Conservation (phyloP, 1,140 invertebrate species). For the Mizuhopecten yessoensis region DNA sequence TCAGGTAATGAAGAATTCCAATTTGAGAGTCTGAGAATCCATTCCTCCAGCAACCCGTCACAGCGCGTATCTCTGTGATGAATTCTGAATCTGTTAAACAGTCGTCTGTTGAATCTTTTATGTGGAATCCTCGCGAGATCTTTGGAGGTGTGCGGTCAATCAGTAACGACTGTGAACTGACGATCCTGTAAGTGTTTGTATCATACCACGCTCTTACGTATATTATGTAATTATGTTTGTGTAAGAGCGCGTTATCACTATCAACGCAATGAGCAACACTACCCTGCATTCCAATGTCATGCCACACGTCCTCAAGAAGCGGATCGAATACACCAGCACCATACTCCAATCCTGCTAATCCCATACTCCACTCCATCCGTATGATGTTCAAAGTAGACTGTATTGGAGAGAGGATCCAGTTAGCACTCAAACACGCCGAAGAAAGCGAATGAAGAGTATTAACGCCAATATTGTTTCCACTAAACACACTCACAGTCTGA, state of each 20-base stretch:
- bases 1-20: background rate
- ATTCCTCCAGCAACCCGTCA: constrained; percentile 38
- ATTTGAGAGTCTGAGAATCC: background rate
- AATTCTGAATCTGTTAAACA: constrained; percentile 63
- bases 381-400: background rate
- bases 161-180: constrained; percentile 55
- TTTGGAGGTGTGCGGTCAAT: constrained; percentile 63
- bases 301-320: constrained; percentile 56
- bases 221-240: constrained; percentile 51
- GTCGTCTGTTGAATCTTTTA: constrained; percentile 50
- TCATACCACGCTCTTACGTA: constrained; percentile 63
- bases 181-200: constrained; percentile 41
- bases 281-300: constrained; percentile 54
- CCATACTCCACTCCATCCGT: constrained; percentile 64
- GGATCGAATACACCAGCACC: constrained; percentile 61
- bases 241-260: constrained; percentile 31
- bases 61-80: background rate
- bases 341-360: background rate
- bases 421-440: constrained; percentile 50
- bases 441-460: constrained; percentile 14
- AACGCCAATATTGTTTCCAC: background rate
- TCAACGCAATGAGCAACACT: constrained; percentile 61
- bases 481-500: background rate
- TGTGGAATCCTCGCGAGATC: constrained; percentile 48
- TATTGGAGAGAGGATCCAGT: constrained; percentile 36